Percentiles rank a stretch among this genome's conserved stretches.
phyloP scores from a whole-genome alignment of 2,888 invertebrate species.

The Polyploca ridens region DNA sequence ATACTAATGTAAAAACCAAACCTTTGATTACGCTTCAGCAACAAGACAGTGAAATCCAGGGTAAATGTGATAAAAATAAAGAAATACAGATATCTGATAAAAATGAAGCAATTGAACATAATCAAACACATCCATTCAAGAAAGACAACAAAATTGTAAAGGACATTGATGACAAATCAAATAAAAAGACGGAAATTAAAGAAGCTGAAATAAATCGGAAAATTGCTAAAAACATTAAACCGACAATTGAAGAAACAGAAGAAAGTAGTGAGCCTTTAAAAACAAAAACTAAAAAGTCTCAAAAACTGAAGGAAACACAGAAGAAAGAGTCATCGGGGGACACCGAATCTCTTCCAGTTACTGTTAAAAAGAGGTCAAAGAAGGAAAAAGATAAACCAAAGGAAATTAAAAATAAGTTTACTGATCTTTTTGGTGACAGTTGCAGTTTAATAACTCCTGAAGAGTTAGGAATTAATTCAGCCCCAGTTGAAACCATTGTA shows the following conservation, averaged over 20 bases:
- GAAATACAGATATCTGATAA: too few species aligned
- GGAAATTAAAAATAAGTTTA: slow-evolving; percentile 56
- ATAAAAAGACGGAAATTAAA: background rate
- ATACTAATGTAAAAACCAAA: background rate
- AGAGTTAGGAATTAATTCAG: slow-evolving; percentile 62
- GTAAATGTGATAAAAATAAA: background rate
- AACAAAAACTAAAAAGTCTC: slow-evolving; percentile 15
- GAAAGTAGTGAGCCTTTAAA: background rate
- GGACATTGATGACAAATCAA: slow-evolving; percentile 17
- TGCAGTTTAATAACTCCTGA: slow-evolving; percentile 75
- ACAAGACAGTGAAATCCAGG: background rate
- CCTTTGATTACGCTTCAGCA: background rate
- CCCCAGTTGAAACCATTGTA: slow-evolving; percentile 23
- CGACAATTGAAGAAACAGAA: background rate
- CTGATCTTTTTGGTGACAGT: slow-evolving; percentile 73
- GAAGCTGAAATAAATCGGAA: background rate
- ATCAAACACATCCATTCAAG: background rate
- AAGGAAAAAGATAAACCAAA: slow-evolving; percentile 39
- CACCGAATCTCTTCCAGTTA: slow-evolving; percentile 18
- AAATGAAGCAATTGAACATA: too few species aligned
- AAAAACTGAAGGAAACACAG: slow-evolving; percentile 36
- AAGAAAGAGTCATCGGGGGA: slow-evolving; percentile 21
- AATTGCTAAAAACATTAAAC: background rate
- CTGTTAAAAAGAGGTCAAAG: slow-evolving; percentile 31
- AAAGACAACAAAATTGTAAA: slow-evolving; percentile 15